Evolutionary conservation across 2,113 vertebrate genomes (phyloP).

Genomic region (Chamaetylas fuelleborni): DNA sequence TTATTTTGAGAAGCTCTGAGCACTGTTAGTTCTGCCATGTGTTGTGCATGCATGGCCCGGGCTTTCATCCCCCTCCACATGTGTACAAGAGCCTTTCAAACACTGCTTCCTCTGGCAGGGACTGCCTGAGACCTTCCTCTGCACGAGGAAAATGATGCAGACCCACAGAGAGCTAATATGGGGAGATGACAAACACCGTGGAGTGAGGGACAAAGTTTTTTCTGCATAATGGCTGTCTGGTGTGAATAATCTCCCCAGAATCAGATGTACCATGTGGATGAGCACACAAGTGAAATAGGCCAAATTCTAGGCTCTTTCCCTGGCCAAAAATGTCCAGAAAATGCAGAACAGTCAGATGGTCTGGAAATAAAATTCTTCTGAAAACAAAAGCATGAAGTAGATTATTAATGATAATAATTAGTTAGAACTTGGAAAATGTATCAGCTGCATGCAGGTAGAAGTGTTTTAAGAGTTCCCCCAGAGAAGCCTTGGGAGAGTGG

Average conservation of each 20-base stretch:
- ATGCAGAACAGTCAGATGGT: not conserved
- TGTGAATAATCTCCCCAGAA: not conserved
- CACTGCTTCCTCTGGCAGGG: not conserved
- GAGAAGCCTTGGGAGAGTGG: not conserved
- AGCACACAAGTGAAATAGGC: not conserved
- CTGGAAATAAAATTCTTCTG: not conserved
- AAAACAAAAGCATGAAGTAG: not conserved
- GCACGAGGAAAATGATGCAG: not conserved
- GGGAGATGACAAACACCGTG: not conserved
- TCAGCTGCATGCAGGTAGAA: not conserved
- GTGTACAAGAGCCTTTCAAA: not conserved
- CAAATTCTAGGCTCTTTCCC: not conserved
- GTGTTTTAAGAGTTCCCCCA: not conserved
- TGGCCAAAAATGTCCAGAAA: not conserved
- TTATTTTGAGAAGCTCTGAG: conserved; percentile 56
- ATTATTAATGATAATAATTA: not conserved
- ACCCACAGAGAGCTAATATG: not conserved
- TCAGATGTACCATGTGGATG: not conserved
- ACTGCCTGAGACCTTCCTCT: not conserved
- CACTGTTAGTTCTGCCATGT: conserved; percentile 1
- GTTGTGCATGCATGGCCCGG: rapidly evolving
- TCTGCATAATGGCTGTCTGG: not conserved
- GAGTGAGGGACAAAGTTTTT: not conserved
- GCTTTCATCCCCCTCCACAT: not conserved
- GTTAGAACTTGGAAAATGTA: not conserved